A percentile compares a stretch with the other conserved stretches of the same genome.
These are phyloP conservation scores for Paramormyrops hopkinsi DNA, from an alignment of 2,797 vertebrate genomes.

Conservation along the genomic window DNA sequence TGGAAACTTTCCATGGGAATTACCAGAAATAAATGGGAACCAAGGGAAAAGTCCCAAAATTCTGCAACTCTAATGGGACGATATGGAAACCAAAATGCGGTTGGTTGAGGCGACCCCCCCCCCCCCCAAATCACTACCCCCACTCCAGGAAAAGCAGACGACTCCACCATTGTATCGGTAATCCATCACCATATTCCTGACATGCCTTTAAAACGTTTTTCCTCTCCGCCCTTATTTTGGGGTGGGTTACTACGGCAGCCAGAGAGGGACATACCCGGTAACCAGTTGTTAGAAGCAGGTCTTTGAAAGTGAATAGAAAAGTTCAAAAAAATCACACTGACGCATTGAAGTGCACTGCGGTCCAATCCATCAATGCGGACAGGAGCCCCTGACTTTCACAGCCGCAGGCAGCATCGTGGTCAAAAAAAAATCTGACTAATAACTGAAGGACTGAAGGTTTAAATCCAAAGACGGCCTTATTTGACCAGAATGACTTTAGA, in stretches of 20 bases:
- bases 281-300: neutral
- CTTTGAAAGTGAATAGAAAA: neutral
- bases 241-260: conserved; percentile 33
- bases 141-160: conserved; percentile 31
- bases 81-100: neutral
- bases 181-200: conserved; percentile 49
- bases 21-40: neutral
- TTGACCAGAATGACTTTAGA: neutral
- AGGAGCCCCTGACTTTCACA: neutral
- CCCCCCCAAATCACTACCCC: neutral
- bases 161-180: conserved; percentile 47
- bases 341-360: neutral
- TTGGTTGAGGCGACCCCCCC: neutral
- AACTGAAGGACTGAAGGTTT: neutral
- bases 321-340: neutral
- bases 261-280: neutral
- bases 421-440: neutral
- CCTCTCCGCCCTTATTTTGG: conserved; percentile 39
- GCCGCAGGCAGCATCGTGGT: neutral
- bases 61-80: neutral
- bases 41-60: neutral
- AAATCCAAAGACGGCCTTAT: neutral
- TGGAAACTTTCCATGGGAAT: neutral
- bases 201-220: conserved; percentile 47
- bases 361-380: neutral